phyloP scores from a whole-genome alignment of 2,888 invertebrate genomes.

The Acrobasis suavella region DNA sequence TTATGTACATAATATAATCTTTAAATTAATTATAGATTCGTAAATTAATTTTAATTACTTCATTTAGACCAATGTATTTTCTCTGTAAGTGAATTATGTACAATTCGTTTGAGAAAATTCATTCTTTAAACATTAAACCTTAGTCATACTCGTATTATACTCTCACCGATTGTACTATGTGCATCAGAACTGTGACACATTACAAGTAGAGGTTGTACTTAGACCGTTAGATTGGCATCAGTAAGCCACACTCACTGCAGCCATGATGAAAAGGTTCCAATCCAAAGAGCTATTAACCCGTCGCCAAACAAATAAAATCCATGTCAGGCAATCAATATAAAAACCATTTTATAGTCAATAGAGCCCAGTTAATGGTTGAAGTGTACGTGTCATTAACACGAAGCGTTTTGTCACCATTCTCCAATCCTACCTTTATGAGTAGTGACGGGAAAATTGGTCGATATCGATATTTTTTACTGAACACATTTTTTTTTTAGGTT shows the following conservation, averaged over 20 bases:
- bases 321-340: slow-evolving; percentile 10
- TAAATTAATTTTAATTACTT: no score
- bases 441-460: slow-evolving; percentile 9
- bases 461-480: not conserved
- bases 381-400: slow-evolving; percentile 21
- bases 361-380: slow-evolving; percentile 5
- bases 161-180: no score
- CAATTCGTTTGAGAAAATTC: no score
- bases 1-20: no score
- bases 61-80: no score
- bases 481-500: no score
- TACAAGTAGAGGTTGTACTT: no score
- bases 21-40: no score
- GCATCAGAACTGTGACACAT: not conserved
- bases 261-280: not conserved
- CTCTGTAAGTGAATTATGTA: no score
- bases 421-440: slow-evolving; percentile 13
- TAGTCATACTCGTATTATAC: no score
- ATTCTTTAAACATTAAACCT: no score
- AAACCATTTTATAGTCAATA: slow-evolving; percentile 16
- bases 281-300: not conserved
- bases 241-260: not conserved
- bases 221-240: no score
- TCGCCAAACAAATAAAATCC: slow-evolving; percentile 1
- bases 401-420: slow-evolving; percentile 23